Evolutionary conservation across 2,888 invertebrate species (phyloP), one percentile per base, ranked within the genome.

Genomic region (Azorinus chamasolen): DNA sequence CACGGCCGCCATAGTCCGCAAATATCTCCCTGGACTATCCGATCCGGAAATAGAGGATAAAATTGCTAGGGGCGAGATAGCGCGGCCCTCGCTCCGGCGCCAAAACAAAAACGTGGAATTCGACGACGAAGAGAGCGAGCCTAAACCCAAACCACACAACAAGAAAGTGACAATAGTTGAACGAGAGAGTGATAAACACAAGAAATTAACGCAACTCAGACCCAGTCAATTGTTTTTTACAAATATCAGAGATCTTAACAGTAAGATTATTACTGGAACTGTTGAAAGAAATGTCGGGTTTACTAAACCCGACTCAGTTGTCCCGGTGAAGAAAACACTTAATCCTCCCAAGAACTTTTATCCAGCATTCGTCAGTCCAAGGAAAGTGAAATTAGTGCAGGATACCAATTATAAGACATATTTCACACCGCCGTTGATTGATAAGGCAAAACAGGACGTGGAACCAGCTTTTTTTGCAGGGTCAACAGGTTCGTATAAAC

Each of bases 401-500:
- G 83, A 87, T 48, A 83, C 86, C 8, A 59, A 83, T 5, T 86
- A 83, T 51, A 83, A 87, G 68, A 81, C 84, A 8, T 85, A 75
- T 57, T 90, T 84, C 54, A 88, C 86, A 16, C 91, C 91, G 0
- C 91, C 91, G 0, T 65, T 91, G 16, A 76, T 91, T 20, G 83
- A 88, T 4, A 88, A 84, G 53, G 80, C 79, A 10, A 80, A 76
- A 51, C 88, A 89, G 66, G 81, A 81, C 43, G 85, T 83, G 1
- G 87, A 86, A 51, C 89, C 89, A 0, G 46, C 84, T 10, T 89
- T 89, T 58, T 89, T 88, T 46, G 88, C 88, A 18, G 89, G 88
- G 0, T 79, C 79, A 14, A 78, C 71, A 4, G 73, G 77, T 1
- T 64, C 71, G 22, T 89, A 89, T 68, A 68, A 74, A 12, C 65